These are phyloP conservation scores for Anticlea derivata DNA, from an alignment of 2,888 invertebrate species.

Conservation along the genomic window DNA sequence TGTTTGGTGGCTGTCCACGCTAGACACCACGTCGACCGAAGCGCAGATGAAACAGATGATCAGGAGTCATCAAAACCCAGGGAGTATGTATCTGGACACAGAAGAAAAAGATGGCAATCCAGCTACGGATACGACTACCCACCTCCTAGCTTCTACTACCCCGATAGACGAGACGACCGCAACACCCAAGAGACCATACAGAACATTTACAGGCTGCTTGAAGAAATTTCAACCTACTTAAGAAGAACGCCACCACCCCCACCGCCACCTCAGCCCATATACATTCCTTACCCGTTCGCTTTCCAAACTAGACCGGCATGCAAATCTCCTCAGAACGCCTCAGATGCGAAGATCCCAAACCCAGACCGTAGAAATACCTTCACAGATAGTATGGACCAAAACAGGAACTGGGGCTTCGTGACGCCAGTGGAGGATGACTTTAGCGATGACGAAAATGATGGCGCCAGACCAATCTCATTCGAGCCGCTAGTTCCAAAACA, in stretches of 20 bases:
- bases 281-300: constrained; percentile 63
- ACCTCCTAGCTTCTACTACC: constrained; percentile 48
- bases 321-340: constrained; percentile 27
- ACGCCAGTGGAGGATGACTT: constrained; percentile 41
- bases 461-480: constrained; percentile 66
- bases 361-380: background rate
- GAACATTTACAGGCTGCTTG: constrained; percentile 57
- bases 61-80: constrained; percentile 36
- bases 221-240: constrained; percentile 58
- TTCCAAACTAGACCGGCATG: constrained; percentile 51
- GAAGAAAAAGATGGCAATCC: constrained; percentile 56
- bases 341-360: background rate
- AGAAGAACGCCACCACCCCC: constrained; percentile 50
- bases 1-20: constrained; percentile 50
- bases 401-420: constrained; percentile 62
- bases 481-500: constrained; percentile 44
- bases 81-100: constrained; percentile 51
- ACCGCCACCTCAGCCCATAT: constrained; percentile 61
- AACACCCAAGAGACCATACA: constrained; percentile 54
- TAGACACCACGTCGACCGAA: constrained; percentile 48
- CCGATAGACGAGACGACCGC: constrained; percentile 55
- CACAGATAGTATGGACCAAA: constrained; percentile 26
- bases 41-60: constrained; percentile 43
- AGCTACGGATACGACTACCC: constrained; percentile 60
- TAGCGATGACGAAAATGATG: constrained; percentile 46